A percentile compares a stretch with the other conserved stretches of the same genome.
Evolutionary conservation across 2,797 vertebrate genomes (phyloP).

Genomic region (Atherinosoma microstoma): DNA sequence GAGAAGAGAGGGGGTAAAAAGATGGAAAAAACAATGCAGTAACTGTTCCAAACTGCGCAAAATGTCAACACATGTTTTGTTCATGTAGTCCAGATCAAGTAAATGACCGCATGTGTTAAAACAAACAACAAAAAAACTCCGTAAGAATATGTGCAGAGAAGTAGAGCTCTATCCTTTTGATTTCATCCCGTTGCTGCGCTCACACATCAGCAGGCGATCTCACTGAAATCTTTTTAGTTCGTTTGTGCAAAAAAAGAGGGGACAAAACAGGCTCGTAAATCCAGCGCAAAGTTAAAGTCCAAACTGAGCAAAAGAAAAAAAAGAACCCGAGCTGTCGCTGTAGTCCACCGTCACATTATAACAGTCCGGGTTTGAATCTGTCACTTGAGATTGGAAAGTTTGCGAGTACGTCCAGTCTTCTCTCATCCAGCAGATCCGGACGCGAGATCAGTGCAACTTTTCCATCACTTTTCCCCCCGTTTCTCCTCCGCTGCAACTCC

Average conservation of each 20-base stretch:
- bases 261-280: constrained; percentile 41
- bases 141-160: constrained; percentile 15
- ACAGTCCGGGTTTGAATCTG: constrained; percentile 60
- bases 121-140: constrained; percentile 10
- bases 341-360: constrained; percentile 79
- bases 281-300: constrained; percentile 30
- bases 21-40: background rate
- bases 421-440: constrained; percentile 62
- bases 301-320: constrained; percentile 34
- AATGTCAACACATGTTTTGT: constrained; percentile 41
- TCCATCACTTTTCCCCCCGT: constrained; percentile 65
- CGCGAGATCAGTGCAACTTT: constrained; percentile 75
- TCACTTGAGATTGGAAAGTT: constrained; percentile 77
- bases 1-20: constrained; percentile 5
- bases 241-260: constrained; percentile 44
- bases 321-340: constrained; percentile 33
- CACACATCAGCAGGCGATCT: constrained; percentile 39
- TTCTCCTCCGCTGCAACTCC: constrained; percentile 43
- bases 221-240: constrained; percentile 55
- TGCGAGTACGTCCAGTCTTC: constrained; percentile 57
- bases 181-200: constrained; percentile 69
- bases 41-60: constrained; percentile 6
- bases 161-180: constrained; percentile 46
- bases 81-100: constrained; percentile 21
- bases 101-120: constrained; percentile 17